These are phyloP conservation scores for Stegodyphus dumicola DNA, from an alignment of 1,140 invertebrate species.

Conservation along the genomic window DNA sequence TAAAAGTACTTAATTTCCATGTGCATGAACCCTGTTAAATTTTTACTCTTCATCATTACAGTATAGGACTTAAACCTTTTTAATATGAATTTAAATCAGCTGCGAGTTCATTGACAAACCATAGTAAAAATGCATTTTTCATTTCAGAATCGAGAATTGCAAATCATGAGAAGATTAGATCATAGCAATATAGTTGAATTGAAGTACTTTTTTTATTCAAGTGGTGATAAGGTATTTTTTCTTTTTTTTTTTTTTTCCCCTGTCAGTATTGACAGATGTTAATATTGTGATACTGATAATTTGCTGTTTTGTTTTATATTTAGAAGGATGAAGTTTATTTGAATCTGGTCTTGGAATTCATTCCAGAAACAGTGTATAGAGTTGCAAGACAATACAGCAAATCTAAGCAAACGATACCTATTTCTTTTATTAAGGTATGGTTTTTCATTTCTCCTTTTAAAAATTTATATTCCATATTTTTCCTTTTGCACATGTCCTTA, in stretches of 20 bases:
- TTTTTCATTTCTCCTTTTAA: background rate
- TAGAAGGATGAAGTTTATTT: slow-evolving; percentile 99
- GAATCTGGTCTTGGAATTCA: slow-evolving; percentile 99
- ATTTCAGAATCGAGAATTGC: slow-evolving; percentile 98
- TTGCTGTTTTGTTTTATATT: slow-evolving; percentile 65
- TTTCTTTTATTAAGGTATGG: slow-evolving; percentile 97
- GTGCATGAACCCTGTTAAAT: too few relatives aligned
- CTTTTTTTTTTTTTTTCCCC: background rate
- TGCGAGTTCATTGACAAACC: background rate
- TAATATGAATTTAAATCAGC: background rate
- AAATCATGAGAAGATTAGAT: slow-evolving; percentile 98
- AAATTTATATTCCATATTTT: background rate
- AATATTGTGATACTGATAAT: background rate
- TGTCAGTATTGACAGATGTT: background rate
- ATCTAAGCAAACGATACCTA: slow-evolving; percentile 97
- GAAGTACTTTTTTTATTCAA: slow-evolving; percentile 99
- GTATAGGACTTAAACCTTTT: background rate
- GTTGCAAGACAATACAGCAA: slow-evolving; percentile 98
- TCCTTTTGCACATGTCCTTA: slow-evolving; percentile 16
- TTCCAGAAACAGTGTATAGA: slow-evolving; percentile 99
- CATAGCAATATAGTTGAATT: slow-evolving; percentile 99
- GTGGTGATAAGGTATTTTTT: slow-evolving; percentile 91
- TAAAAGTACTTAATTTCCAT: too few relatives aligned
- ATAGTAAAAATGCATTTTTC: background rate
- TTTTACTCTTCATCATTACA: background rate